A percentile compares a stretch with the other conserved stretches of the same genome.
Evolutionary conservation across 2,888 invertebrate species (phyloP).

Genomic region (Epicampocera succincta): DNA sequence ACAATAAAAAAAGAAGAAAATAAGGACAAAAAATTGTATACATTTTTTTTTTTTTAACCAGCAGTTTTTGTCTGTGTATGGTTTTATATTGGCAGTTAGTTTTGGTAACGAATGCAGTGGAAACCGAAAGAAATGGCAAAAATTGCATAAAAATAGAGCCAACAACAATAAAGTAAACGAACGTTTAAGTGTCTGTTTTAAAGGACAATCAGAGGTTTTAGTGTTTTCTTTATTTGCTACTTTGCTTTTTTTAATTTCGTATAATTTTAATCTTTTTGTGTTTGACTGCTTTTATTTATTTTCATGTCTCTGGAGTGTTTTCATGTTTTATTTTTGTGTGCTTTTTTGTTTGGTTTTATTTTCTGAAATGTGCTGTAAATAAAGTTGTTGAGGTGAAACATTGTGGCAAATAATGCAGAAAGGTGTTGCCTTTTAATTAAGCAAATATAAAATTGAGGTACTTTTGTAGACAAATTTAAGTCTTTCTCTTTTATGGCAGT

Average conservation of each 20-base stretch:
- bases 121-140: conserved; percentile 42
- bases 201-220: conserved; percentile 64
- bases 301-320: conserved; percentile 30
- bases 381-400: conserved; percentile 67
- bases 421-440: conserved; percentile 70
- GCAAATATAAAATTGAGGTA: conserved; percentile 42
- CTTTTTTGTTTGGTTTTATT: conserved; percentile 12
- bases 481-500: conserved; percentile 31
- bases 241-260: conserved; percentile 16
- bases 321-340: conserved; percentile 6
- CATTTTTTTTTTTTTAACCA: conserved; percentile 20
- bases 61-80: conserved; percentile 13
- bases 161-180: conserved; percentile 57
- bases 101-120: conserved; percentile 47
- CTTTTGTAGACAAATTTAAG: conserved; percentile 33
- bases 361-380: conserved; percentile 44
- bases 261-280: neutral
- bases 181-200: conserved; percentile 61
- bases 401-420: conserved; percentile 69
- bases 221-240: conserved; percentile 31
- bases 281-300: conserved; percentile 24
- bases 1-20: conserved; percentile 49
- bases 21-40: conserved; percentile 21
- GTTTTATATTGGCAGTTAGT: conserved; percentile 32
- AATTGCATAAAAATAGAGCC: conserved; percentile 56